Evolutionary conservation across 2,888 invertebrate species (phyloP).

Genomic region (Aleiodes testaceus): DNA sequence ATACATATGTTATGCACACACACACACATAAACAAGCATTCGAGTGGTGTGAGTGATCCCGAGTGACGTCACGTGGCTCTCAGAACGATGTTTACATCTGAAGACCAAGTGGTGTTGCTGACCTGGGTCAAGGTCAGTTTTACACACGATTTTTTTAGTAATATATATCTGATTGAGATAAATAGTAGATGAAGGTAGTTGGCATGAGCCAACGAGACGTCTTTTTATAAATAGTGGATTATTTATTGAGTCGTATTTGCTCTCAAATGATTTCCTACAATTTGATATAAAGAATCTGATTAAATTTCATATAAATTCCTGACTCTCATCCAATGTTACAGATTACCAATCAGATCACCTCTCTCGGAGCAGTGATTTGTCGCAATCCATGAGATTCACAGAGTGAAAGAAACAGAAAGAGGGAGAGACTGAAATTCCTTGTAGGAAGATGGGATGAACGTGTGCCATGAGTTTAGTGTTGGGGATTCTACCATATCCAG

Average conservation of each 20-base stretch:
- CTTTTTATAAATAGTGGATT: not conserved
- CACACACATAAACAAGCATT: conserved; percentile 11
- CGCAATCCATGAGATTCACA: not conserved
- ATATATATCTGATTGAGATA: conserved; percentile 34
- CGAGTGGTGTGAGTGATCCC: conserved; percentile 38
- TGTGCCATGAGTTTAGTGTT: not conserved
- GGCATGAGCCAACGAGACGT: not conserved
- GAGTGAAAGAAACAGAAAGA: not conserved
- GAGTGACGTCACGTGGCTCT: conserved; percentile 36
- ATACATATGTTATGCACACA: conserved; percentile 4
- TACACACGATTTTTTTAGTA: conserved; percentile 36
- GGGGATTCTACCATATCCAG: not conserved
- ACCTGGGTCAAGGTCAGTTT: conserved; percentile 42
- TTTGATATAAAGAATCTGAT: too few species aligned
- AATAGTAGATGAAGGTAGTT: not conserved
- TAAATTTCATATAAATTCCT: not conserved
- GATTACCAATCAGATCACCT: conserved; percentile 1
- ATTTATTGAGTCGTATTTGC: too few species aligned
- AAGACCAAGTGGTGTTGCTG: conserved; percentile 34
- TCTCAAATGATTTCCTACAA: too few species aligned
- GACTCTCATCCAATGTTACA: not conserved
- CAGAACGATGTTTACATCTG: conserved; percentile 33
- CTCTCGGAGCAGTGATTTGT: not conserved
- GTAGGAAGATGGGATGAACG: too few species aligned
- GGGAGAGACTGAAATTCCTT: not conserved